Base-by-base conservation (phyloP, 1,140 invertebrate genomes). In the Pristionchus pacificus region DNA sequence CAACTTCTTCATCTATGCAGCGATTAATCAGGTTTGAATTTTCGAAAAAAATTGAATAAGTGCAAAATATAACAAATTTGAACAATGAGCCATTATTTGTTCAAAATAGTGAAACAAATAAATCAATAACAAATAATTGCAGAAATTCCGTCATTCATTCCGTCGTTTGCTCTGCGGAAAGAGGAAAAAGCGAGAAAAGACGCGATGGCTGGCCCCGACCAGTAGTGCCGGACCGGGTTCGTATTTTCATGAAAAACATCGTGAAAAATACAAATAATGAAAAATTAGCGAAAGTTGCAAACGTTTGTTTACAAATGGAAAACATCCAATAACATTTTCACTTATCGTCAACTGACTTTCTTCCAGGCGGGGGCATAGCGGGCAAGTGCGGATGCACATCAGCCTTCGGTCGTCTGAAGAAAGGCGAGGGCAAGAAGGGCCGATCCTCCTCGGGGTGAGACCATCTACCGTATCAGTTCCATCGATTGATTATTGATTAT, bases 1-100 rank as follows among this genome's bases (percentile, higher is more conserved):
- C 1, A 83, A 83, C 65, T 79, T 84, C 49, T 78, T 84, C 57
- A 84, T 83, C 64, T 83, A 83, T 61, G 77, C 82, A 24, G 80
- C 80, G 30, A 84, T 83, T 55, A 83, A 83, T 69, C 84, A 83
- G 58, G 80, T 83, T 58, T 14, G 49, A 31, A 2, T 65, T 29
- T 31, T n/a, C n/a, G n/a, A n/a, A n/a, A n/a, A n/a, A n/a, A n/a
- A n/a, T 24, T 73, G 24, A 13, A 3, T 60, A 31, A 29, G 33
- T n/a, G n/a, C n/a, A n/a, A n/a, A n/a, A n/a, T n/a, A n/a, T n/a
- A n/a, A n/a, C n/a, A n/a, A n/a, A n/a, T n/a, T n/a, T n/a, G n/a
- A n/a, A n/a, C 15, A 62, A 61, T 14, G 15, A 32, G 49, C 72
- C 72, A 28, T 1, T 71, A 28, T n/a, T 6, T 77, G n/a, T n/a